Evolutionary conservation across 2,113 vertebrate species (phyloP).

Genomic region (Naja naja): DNA sequence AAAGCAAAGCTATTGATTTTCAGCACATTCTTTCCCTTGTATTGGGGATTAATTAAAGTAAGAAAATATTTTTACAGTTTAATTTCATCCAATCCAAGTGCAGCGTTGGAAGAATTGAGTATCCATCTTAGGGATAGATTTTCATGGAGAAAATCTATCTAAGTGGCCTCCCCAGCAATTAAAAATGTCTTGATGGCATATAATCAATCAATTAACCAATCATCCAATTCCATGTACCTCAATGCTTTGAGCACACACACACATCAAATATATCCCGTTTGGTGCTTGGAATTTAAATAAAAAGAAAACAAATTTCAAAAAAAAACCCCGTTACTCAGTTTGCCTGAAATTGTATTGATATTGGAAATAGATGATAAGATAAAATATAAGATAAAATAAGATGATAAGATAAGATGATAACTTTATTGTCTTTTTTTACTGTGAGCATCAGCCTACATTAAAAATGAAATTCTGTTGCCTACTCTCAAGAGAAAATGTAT

Average conservation of each 20-base stretch:
- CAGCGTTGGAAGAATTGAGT: not conserved
- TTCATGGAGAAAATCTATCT: no score
- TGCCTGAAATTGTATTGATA: not conserved
- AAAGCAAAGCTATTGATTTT: not conserved
- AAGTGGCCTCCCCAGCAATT: not conserved
- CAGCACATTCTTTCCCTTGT: not conserved
- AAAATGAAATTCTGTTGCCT: no score
- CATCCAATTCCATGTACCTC: not conserved
- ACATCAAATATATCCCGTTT: not conserved
- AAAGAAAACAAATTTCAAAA: not conserved
- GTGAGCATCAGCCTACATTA: no score
- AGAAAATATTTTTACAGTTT: not conserved
- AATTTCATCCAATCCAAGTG: not conserved
- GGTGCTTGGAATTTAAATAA: not conserved
- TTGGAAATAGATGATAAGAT: not conserved
- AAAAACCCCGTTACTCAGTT: not conserved
- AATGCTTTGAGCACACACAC: not conserved
- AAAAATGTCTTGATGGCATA: not conserved
- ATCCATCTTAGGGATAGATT: not conserved
- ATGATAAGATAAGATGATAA: no score
- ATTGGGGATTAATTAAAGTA: not conserved
- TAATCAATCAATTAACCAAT: not conserved
- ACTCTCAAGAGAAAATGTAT: no score
- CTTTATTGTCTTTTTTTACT: no score
- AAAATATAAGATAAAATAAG: no score